Evolutionary conservation across 1,140 invertebrate genomes (phyloP).

Genomic region (Frieseomelitta varia): DNA sequence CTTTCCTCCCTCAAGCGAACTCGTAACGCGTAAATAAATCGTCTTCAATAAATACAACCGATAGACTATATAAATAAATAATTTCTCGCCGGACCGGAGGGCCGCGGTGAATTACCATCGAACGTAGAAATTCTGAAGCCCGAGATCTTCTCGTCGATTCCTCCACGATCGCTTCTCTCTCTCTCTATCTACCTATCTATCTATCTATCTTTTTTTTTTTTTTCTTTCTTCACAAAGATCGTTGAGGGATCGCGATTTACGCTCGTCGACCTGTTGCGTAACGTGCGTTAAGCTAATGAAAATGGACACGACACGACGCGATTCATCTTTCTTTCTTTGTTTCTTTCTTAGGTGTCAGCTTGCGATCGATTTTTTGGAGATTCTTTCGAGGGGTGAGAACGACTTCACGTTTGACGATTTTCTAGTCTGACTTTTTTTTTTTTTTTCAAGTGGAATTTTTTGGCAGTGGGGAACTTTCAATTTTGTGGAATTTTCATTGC

Average conservation of each 20-base stretch:
- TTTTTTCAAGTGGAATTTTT: too few species aligned
- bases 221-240: not conserved
- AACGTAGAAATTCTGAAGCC: constrained; percentile 38
- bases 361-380: not conserved
- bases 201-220: too few species aligned
- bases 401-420: not conserved
- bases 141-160: not conserved
- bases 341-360: not conserved
- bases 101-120: constrained; percentile 34
- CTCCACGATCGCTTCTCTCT: not conserved
- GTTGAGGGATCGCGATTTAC: not conserved
- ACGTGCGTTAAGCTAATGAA: not conserved
- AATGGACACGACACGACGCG: not conserved
- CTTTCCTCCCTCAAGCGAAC: constrained; percentile 53
- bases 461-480: too few species aligned
- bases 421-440: not conserved
- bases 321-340: not conserved
- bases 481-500: too few species aligned
- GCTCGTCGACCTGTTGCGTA: constrained; percentile 5
- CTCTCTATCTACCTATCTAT: too few species aligned
- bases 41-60: constrained; percentile 79
- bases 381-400: not conserved
- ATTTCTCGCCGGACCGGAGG: constrained; percentile 31
- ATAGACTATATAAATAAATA: constrained; percentile 82
- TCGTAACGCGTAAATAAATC: constrained; percentile 78